These are phyloP conservation scores for Crotalus horridus DNA, from an alignment of 2,113 vertebrate species.

Conservation along the genomic window DNA sequence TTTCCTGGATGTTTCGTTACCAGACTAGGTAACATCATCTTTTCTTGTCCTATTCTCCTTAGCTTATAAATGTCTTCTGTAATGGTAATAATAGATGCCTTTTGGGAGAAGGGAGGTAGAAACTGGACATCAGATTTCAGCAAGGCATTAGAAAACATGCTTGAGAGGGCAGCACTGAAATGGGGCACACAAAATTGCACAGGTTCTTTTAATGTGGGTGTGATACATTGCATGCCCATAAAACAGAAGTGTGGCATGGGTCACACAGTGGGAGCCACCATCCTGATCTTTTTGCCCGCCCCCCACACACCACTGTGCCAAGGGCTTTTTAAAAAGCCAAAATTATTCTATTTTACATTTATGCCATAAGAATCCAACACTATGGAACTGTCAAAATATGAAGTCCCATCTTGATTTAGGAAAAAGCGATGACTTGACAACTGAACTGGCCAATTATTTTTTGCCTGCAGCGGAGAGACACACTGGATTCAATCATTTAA, in stretches of 20 bases:
- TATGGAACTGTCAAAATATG: conserved; percentile 47
- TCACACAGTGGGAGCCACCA: neutral
- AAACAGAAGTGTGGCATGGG: neutral
- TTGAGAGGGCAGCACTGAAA: neutral
- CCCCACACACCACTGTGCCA: neutral
- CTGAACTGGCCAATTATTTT: conserved; percentile 60
- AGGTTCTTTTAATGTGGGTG: neutral
- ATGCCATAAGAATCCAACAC: neutral
- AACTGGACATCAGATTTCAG: neutral
- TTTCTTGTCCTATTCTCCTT: too few species aligned
- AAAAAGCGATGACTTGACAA: conserved; percentile 42
- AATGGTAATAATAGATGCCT: neutral
- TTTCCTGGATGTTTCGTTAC: too few species aligned
- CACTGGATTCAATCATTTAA: conserved; percentile 54
- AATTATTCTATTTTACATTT: neutral
- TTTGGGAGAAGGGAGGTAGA: neutral
- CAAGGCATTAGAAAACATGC: neutral
- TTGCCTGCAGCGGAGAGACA: conserved; percentile 49
- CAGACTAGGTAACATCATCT: too few species aligned
- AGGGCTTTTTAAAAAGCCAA: neutral
- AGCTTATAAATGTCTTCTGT: too few species aligned
- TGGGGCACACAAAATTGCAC: neutral
- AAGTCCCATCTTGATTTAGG: conserved; percentile 38
- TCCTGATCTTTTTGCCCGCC: neutral
- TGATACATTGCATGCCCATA: neutral